These are phyloP conservation scores for Caenorhabditis panamensis DNA, from an alignment of 2,888 invertebrate species.

Conservation along the genomic window DNA sequence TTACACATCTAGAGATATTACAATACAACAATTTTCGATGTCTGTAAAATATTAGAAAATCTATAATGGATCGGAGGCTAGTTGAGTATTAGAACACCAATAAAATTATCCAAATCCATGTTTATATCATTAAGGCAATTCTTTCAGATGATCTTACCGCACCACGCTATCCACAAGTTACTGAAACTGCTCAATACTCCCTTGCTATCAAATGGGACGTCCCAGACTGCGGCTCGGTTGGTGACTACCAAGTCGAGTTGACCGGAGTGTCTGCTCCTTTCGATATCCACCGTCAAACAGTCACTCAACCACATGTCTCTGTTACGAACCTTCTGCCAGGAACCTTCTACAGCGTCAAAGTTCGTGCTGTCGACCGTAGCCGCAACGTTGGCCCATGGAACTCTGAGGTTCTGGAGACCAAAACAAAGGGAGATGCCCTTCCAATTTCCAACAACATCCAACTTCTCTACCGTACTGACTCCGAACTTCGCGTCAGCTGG, in stretches of 20 bases:
- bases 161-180: constrained; percentile 77
- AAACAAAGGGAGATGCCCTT: constrained; percentile 79
- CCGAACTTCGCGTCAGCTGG: constrained; percentile 78
- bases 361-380: constrained; percentile 79
- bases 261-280: constrained; percentile 77
- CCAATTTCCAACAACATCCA: constrained; percentile 68
- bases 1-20: no score
- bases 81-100: no score
- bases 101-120: no score
- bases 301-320: constrained; percentile 79
- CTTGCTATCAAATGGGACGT: constrained; percentile 80
- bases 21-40: no score
- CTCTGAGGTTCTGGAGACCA: constrained; percentile 74
- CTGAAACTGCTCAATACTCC: constrained; percentile 75
- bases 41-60: no score
- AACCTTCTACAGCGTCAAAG: constrained; percentile 79
- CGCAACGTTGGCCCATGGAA: constrained; percentile 80
- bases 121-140: no score
- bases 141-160: constrained; percentile 79
- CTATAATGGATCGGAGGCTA: no score
- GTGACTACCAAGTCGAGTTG: constrained; percentile 79
- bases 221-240: constrained; percentile 80
- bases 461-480: constrained; percentile 74
- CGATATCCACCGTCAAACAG: constrained; percentile 80
- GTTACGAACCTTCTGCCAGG: constrained; percentile 80